Conservation (phyloP, 2,797 vertebrate genomes). For the Lycodopsis pacificus region DNA sequence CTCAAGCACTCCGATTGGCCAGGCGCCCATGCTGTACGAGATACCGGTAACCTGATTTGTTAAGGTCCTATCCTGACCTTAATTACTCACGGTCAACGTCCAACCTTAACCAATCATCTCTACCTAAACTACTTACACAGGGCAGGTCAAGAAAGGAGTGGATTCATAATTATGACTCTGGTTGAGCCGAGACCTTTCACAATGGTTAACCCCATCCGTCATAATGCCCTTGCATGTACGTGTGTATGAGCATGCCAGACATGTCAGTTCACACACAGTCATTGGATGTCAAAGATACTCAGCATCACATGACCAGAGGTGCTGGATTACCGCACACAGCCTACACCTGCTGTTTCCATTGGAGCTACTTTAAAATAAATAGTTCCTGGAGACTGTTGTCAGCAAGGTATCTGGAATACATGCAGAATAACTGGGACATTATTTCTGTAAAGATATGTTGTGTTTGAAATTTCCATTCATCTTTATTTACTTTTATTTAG, state of each 20-base stretch:
- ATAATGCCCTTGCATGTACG: not conserved
- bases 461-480: not conserved
- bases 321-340: not conserved
- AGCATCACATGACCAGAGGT: conserved; percentile 12
- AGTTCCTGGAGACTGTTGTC: not conserved
- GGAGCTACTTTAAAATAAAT: not conserved
- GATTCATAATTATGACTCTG: not conserved
- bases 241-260: not conserved
- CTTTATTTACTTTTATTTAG: not conserved
- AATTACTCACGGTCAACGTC: not conserved
- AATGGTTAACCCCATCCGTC: conserved; percentile 18
- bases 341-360: not conserved
- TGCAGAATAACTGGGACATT: not conserved
- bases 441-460: not conserved
- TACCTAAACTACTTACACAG: not conserved
- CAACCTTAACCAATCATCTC: not conserved
- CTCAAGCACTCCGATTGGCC: not conserved
- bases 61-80: not conserved
- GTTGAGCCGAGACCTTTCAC: conserved; percentile 15
- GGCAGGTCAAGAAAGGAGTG: not conserved
- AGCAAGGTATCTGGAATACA: not conserved
- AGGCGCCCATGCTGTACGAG: not conserved
- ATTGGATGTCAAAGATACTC: conserved; percentile 1
- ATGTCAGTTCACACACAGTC: not conserved
- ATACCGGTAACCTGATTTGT: not conserved